Base-by-base conservation (phyloP, 2,797 vertebrate genomes). In the Hippoglossus hippoglossus region DNA sequence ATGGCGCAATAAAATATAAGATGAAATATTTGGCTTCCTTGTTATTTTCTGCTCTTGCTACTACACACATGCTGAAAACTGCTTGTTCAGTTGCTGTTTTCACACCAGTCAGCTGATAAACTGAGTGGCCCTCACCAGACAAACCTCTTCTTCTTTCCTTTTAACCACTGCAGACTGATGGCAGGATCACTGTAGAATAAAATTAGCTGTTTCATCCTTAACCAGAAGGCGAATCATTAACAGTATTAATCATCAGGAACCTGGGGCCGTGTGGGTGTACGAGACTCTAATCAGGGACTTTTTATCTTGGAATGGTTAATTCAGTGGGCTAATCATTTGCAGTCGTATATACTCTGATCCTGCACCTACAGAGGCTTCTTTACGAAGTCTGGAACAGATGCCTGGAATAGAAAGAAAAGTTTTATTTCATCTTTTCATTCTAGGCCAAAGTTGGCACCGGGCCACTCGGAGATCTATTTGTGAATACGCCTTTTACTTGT, bases 271-370 rank as follows among this genome's bases (percentile, higher is more conserved):
- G 83, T 77, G 72, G 80, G 71, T 49, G 73, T 71, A 67, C 44
- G 0, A 60, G 51, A 77, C 67, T 71, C 51, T 71, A 80, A 84
- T 82, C 83, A 60, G 66, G 55, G 66, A 49, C 63, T 67, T 77
- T 39, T 75, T 53, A 84, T 73, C 82, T 84, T 80, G 63, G 77
- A 88, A 88, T 88, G 79, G 79, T 89, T 89, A 31, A 85, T 83
- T 81, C 75, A 52, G 75, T n/a, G 3, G 67, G 77, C 69, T 75
- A 84, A 88, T 82, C 28, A 82, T 89, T 80, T 73, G 49, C 60
- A 54, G 31, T 59, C 54, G 61, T n/a, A 22, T n/a, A 22, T 46
- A 22, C 54, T 81, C 55, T 64, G 55, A 80, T 71, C 60, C 51
- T 56, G 67, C 24, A 44, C 39, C 67, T 77, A 52, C 31, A 67